phyloP scores from a whole-genome alignment of 2,113 vertebrate genomes.

The Dissostichus mawsoni region DNA sequence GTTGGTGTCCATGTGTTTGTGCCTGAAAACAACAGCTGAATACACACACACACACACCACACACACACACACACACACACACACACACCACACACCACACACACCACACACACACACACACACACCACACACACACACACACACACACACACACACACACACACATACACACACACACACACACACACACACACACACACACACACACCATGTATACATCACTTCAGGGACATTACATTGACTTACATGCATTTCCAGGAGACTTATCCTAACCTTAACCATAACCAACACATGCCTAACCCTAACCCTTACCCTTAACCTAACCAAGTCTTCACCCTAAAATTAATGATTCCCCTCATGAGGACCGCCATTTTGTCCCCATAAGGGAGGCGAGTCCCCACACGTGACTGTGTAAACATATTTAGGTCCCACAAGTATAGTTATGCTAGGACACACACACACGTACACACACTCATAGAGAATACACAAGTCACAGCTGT shows the following conservation, averaged over 20 bases:
- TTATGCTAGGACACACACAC: constrained; percentile 25
- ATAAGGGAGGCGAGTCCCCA: no score
- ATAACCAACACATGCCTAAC: no score
- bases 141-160: constrained; percentile 37
- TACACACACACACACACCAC: constrained; percentile 38
- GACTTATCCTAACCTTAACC: no score
- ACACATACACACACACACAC: background rate
- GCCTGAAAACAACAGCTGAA: constrained; percentile 75
- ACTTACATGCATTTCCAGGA: no score
- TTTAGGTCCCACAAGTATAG: no score
- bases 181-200: constrained; percentile 3
- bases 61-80: constrained; percentile 8
- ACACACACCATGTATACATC: background rate
- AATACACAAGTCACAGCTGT: constrained; percentile 57
- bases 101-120: constrained; percentile 8
- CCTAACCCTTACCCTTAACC: no score
- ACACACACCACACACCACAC: constrained; percentile 6
- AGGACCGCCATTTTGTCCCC: no score
- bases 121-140: background rate
- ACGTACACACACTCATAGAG: constrained; percentile 1
- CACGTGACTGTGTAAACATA: no score
- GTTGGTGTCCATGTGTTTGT: constrained; percentile 60
- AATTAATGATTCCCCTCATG: no score
- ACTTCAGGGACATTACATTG: no score
- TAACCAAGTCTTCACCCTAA: no score